These are phyloP conservation scores for Epizoanthus stellaris DNA, from an alignment of 92 coral and sea anemone species.

Conservation along the genomic window DNA sequence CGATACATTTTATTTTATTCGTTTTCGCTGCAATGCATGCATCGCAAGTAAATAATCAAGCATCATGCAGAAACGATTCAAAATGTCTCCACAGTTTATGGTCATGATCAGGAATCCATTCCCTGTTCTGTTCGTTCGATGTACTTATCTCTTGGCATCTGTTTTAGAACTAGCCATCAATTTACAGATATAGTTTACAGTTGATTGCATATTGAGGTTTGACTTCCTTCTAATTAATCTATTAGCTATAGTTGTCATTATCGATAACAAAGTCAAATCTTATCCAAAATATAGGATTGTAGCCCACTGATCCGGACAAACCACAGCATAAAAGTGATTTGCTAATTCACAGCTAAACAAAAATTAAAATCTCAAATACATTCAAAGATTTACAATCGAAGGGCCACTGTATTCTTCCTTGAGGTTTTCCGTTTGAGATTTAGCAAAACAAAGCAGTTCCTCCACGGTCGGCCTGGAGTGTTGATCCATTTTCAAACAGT, in stretches of 20 bases:
- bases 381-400: slow-evolving; percentile 56
- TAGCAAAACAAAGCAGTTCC: slow-evolving; percentile 58
- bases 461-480: slow-evolving; percentile 69
- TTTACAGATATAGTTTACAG: neutral
- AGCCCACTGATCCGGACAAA: neutral
- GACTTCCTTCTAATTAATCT: neutral
- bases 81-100: too few relatives aligned
- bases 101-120: too few relatives aligned
- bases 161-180: too few relatives aligned
- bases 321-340: neutral
- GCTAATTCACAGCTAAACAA: neutral
- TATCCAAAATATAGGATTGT: neutral
- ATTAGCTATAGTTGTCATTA: neutral
- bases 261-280: neutral
- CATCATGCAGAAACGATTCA: too few relatives aligned
- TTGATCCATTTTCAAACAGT: slow-evolving; percentile 51
- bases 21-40: too few relatives aligned
- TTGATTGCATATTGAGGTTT: neutral
- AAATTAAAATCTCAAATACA: neutral
- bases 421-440: slow-evolving; percentile 43
- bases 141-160: too few relatives aligned
- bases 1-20: neutral
- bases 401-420: slow-evolving; percentile 52
- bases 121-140: too few relatives aligned
- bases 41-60: too few relatives aligned